Conservation (phyloP, 2,113 vertebrate genomes). For the Trematocara macrostoma region DNA sequence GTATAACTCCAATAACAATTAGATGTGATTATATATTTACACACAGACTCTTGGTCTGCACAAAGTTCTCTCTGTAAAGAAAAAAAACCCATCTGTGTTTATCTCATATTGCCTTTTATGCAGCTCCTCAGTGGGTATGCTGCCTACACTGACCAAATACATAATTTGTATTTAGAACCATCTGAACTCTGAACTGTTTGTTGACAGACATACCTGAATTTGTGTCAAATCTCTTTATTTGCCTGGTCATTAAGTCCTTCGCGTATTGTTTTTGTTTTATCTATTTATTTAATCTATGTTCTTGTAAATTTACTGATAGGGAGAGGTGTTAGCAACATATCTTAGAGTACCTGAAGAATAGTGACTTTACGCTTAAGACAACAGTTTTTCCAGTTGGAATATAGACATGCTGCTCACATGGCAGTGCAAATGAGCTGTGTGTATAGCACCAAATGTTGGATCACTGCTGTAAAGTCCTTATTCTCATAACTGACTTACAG, state of each 20-base stretch:
- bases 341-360: not conserved
- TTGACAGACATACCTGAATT: not conserved
- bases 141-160: not conserved
- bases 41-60: not conserved
- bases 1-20: not conserved
- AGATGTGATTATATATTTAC: not conserved
- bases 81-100: accelerated
- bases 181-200: not conserved
- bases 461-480: conserved; percentile 29
- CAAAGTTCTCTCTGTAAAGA: not conserved
- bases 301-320: not conserved
- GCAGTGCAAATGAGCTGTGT: conserved; percentile 33
- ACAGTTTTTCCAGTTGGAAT: not conserved
- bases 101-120: not conserved
- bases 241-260: not conserved
- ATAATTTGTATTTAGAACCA: not conserved
- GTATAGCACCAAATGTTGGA: conserved; percentile 19
- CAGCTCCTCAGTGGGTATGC: not conserved
- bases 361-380: not conserved
- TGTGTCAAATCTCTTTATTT: not conserved
- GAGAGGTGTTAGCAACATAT: not conserved
- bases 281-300: not conserved
- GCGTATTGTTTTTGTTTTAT: not conserved
- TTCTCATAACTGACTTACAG: conserved; percentile 36
- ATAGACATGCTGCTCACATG: not conserved